These are phyloP conservation scores for Bellardia pandia DNA, from an alignment of 2,888 invertebrate species.

Conservation along the genomic window DNA sequence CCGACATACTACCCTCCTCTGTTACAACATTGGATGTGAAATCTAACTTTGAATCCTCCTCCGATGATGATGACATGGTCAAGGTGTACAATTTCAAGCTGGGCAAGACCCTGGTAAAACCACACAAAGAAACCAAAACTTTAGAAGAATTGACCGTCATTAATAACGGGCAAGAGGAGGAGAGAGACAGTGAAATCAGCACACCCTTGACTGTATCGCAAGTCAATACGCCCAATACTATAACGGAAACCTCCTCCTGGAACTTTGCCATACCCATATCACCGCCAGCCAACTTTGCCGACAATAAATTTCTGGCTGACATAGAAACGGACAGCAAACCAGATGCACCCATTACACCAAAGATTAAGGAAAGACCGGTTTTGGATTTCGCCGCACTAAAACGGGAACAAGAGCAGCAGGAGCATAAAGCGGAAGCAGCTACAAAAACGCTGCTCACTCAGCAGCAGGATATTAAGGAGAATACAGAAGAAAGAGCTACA, in stretches of 20 bases:
- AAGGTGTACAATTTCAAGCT: conserved; percentile 83
- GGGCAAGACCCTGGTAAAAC: conserved; percentile 80
- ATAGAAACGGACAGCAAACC: conserved; percentile 51
- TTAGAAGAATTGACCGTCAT: conserved; percentile 73
- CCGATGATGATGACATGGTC: conserved; percentile 83
- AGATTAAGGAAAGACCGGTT: conserved; percentile 74
- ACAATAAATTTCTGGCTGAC: conserved; percentile 69
- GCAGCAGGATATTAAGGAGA: not conserved
- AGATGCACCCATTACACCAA: conserved; percentile 75
- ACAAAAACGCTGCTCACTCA: conserved; percentile 71
- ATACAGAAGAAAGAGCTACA: not conserved
- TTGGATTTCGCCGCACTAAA: conserved; percentile 73
- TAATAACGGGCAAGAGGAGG: conserved; percentile 50
- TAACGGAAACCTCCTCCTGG: conserved; percentile 78
- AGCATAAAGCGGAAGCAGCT: not conserved
- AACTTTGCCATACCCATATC: conserved; percentile 82
- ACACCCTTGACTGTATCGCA: conserved; percentile 64
- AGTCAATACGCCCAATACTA: conserved; percentile 42
- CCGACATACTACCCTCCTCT: conserved; percentile 76
- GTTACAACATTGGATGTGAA: conserved; percentile 76
- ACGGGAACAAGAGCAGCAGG: conserved; percentile 43
- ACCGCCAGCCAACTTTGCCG: conserved; percentile 83
- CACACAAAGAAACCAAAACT: conserved; percentile 73
- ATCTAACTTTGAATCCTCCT: conserved; percentile 81
- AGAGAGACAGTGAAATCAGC: conserved; percentile 66